A percentile compares a stretch with the other conserved stretches of the same genome.
Conservation (phyloP, 2,888 invertebrate genomes). For the Argyresthia albistria region DNA sequence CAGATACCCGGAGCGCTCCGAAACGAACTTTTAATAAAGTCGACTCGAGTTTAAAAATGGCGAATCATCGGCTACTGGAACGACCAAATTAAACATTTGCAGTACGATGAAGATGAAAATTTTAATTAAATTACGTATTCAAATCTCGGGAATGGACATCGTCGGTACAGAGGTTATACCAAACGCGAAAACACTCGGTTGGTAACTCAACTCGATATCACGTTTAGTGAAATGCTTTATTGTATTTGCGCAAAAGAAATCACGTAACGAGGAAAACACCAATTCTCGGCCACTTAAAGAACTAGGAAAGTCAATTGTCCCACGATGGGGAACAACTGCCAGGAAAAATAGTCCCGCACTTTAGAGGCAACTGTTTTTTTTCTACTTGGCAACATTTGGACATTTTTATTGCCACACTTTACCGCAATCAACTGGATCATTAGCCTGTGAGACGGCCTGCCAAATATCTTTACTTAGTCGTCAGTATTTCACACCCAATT, state of each 20-base stretch:
- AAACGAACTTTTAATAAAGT: slow-evolving; percentile 58
- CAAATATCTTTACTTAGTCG: slow-evolving; percentile 60
- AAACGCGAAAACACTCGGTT: too few relatives aligned
- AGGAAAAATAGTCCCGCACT: slow-evolving; percentile 58
- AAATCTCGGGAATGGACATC: not conserved
- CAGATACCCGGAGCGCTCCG: slow-evolving; percentile 22
- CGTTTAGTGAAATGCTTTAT: not conserved
- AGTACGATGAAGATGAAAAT: not conserved
- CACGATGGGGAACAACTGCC: slow-evolving; percentile 41
- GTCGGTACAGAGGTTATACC: not conserved
- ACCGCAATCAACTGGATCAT: slow-evolving; percentile 70
- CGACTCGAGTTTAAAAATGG: slow-evolving; percentile 3
- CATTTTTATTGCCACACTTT: slow-evolving; percentile 68
- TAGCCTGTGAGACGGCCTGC: slow-evolving; percentile 63
- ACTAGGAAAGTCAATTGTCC: slow-evolving; percentile 59
- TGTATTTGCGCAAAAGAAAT: not conserved
- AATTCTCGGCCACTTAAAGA: slow-evolving; percentile 52
- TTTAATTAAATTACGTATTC: slow-evolving; percentile 7
- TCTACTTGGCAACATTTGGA: slow-evolving; percentile 65
- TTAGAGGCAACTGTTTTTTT: slow-evolving; percentile 59
- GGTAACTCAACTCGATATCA: not conserved
- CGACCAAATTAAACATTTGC: not conserved
- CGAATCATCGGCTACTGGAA: not conserved
- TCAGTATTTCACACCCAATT: slow-evolving; percentile 49
- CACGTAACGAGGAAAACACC: slow-evolving; percentile 34